These are phyloP conservation scores for Gila orcuttii DNA, from an alignment of 2,113 vertebrate genomes.

Conservation along the genomic window DNA sequence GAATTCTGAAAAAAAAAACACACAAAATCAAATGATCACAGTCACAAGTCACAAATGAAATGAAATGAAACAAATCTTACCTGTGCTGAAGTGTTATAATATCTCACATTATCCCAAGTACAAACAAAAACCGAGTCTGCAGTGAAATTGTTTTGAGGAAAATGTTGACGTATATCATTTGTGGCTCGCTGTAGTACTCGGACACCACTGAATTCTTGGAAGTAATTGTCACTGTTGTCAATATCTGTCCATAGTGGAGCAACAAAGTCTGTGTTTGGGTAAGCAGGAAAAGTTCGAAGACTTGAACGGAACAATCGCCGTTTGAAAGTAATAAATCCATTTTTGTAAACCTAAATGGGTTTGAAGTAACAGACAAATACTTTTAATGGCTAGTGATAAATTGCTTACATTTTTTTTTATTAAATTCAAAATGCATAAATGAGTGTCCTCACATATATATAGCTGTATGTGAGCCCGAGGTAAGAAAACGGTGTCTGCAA, in stretches of 20 bases:
- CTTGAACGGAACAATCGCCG: background rate
- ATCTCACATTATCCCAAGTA: constrained; percentile 14
- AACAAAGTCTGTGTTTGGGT: background rate
- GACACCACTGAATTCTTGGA: background rate
- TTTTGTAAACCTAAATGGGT: background rate
- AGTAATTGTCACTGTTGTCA: background rate
- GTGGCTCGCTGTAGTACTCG: background rate
- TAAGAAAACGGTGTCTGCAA: background rate
- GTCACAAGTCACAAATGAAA: background rate
- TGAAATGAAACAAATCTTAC: background rate
- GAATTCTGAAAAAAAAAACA: background rate
- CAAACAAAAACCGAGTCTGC: background rate
- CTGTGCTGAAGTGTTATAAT: background rate
- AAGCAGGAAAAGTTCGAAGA: background rate
- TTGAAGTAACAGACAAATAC: background rate
- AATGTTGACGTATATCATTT: background rate
- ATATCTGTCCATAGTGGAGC: constrained; percentile 37
- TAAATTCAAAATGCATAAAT: background rate
- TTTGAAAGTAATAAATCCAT: constrained; percentile 6
- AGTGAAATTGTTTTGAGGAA: background rate
- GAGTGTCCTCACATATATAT: background rate
- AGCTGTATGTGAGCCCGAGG: background rate
- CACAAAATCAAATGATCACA: background rate
- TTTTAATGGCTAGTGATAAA: background rate
- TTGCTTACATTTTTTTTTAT: no score